A percentile compares a stretch with the other conserved stretches of the same genome.
phyloP scores from a whole-genome alignment of 2,888 invertebrate species.

The Andrena chrysosceles region DNA sequence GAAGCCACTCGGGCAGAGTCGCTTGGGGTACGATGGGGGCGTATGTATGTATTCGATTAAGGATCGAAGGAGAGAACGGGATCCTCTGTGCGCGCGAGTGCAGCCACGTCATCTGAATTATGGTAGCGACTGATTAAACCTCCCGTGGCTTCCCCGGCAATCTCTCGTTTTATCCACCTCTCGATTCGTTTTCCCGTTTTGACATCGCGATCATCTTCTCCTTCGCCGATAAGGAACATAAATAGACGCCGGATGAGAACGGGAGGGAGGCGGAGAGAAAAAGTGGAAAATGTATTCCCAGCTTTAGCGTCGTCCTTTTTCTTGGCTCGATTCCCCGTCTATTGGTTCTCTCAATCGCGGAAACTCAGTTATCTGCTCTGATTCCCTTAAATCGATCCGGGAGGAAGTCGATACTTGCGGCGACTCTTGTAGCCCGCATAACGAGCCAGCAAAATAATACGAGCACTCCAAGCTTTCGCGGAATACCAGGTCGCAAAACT shows the following conservation, averaged over 20 bases:
- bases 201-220: constrained; percentile 40
- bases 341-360: constrained; percentile 52
- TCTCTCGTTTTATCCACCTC: constrained; percentile 36
- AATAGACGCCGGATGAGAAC: constrained; percentile 43
- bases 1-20: neutral
- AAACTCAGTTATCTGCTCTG: constrained; percentile 57
- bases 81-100: neutral
- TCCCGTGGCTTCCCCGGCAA: neutral
- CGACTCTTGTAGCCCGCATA: constrained; percentile 50
- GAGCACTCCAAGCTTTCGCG: neutral
- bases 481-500: constrained; percentile 15
- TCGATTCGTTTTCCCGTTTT: constrained; percentile 43
- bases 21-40: neutral
- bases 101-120: constrained; percentile 20
- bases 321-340: constrained; percentile 52
- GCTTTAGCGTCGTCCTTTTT: constrained; percentile 38
- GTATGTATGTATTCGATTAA: neutral
- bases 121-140: constrained; percentile 48
- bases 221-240: constrained; percentile 50
- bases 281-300: constrained; percentile 53
- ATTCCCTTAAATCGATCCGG: constrained; percentile 58
- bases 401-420: constrained; percentile 56
- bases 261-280: constrained; percentile 17
- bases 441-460: constrained; percentile 55
- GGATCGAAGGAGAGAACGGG: neutral